A percentile compares a stretch with the other conserved stretches of the same genome.
Evolutionary conservation across 2,888 invertebrate species (phyloP).

Genomic region (Cheilosia vernalis): DNA sequence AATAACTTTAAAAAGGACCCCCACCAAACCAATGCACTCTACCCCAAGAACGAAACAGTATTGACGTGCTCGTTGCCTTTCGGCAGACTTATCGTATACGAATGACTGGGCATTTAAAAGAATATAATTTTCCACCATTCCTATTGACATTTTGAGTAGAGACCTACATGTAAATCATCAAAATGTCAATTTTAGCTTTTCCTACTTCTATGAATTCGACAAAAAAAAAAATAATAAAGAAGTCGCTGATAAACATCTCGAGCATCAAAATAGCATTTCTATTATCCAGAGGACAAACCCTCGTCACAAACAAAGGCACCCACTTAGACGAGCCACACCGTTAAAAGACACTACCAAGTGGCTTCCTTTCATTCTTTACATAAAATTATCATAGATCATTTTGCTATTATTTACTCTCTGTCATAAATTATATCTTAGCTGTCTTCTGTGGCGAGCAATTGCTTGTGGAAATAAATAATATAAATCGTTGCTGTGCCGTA

Average conservation of each 20-base stretch:
- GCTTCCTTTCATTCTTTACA: constrained; percentile 70
- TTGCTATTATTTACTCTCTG: constrained; percentile 72
- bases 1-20: too few species aligned
- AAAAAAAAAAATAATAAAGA: not conserved
- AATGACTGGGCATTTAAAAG: constrained; percentile 22
- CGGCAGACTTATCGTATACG: not conserved
- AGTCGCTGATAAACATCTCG: constrained; percentile 60
- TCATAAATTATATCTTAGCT: constrained; percentile 71
- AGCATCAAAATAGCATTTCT: constrained; percentile 55
- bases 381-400: constrained; percentile 75
- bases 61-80: too few species aligned
- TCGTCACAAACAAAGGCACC: constrained; percentile 54
- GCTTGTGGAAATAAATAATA: constrained; percentile 71
- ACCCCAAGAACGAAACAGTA: too few species aligned
- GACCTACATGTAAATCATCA: constrained; percentile 51
- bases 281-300: constrained; percentile 47
- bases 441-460: constrained; percentile 62
- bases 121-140: constrained; percentile 39
- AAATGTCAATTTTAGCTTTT: constrained; percentile 28
- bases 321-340: constrained; percentile 43
- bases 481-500: constrained; percentile 58
- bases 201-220: not conserved
- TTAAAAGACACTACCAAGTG: constrained; percentile 57
- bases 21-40: too few species aligned
- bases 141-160: constrained; percentile 30